These are phyloP conservation scores for Brachionus koreanus DNA, from an alignment of 1,140 invertebrate genomes.

Conservation along the genomic window DNA sequence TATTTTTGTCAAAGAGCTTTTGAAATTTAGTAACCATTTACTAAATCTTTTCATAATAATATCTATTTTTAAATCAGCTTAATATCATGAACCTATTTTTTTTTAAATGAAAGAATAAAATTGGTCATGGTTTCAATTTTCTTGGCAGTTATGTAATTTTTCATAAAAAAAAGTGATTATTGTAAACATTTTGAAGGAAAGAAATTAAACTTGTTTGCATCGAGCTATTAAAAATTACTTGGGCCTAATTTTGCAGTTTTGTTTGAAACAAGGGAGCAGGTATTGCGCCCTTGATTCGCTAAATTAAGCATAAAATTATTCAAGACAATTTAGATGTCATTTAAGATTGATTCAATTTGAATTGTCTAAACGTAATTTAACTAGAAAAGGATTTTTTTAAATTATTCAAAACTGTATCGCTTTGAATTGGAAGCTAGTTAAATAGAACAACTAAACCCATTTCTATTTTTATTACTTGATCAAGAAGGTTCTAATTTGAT, in stretches of 20 bases:
- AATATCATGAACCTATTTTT: background rate
- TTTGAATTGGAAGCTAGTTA: background rate
- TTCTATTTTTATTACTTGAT: constrained; percentile 10
- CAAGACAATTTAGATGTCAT: constrained; percentile 35
- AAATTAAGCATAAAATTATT: background rate
- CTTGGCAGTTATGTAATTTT: background rate
- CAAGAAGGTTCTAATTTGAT: background rate
- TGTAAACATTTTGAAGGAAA: background rate
- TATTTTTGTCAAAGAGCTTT: background rate
- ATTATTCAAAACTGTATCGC: constrained; percentile 26
- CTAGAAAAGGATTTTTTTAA: background rate
- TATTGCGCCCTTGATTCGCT: background rate
- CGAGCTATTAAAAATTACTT: no score
- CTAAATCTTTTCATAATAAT: background rate
- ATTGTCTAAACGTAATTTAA: constrained; percentile 10
- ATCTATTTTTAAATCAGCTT: background rate
- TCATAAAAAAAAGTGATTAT: background rate
- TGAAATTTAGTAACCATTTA: background rate
- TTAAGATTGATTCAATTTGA: background rate
- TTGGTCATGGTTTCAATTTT: background rate
- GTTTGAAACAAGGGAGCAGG: background rate
- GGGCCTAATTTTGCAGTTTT: background rate
- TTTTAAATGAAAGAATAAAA: background rate
- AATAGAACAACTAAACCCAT: background rate
- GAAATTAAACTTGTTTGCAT: background rate